Conservation (phyloP, 2,113 vertebrate species). For the Alethe diademata region DNA sequence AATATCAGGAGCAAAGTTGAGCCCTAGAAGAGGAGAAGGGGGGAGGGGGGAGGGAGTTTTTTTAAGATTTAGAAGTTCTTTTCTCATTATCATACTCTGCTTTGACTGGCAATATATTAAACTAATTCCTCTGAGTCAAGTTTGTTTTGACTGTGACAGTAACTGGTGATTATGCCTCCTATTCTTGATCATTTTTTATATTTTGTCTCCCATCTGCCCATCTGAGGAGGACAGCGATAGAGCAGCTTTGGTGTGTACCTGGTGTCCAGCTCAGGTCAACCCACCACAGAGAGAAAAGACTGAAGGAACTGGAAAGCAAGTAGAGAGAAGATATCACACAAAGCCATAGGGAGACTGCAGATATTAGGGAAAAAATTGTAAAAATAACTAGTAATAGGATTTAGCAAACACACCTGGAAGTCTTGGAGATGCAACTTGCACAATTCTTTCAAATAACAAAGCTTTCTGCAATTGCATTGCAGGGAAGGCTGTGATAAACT, state of each 20-base stretch:
- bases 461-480: not conserved
- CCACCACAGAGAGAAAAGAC: not conserved
- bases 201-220: not conserved
- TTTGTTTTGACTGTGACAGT: not conserved
- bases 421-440: not conserved
- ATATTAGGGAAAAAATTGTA: not conserved
- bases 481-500: not conserved
- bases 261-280: too few species aligned
- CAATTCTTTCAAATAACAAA: not conserved
- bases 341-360: not conserved
- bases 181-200: not conserved
- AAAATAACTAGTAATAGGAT: not conserved
- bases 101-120: not conserved
- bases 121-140: not conserved
- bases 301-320: not conserved
- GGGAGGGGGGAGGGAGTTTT: accelerated
- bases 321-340: not conserved
- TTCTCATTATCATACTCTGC: not conserved
- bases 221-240: not conserved
- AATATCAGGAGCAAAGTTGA: not conserved
- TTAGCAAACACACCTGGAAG: not conserved
- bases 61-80: not conserved
- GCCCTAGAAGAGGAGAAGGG: not conserved
- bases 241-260: not conserved
- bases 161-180: not conserved